phyloP scores from a whole-genome alignment of 2,797 vertebrate species.

The Potorous gilbertii region DNA sequence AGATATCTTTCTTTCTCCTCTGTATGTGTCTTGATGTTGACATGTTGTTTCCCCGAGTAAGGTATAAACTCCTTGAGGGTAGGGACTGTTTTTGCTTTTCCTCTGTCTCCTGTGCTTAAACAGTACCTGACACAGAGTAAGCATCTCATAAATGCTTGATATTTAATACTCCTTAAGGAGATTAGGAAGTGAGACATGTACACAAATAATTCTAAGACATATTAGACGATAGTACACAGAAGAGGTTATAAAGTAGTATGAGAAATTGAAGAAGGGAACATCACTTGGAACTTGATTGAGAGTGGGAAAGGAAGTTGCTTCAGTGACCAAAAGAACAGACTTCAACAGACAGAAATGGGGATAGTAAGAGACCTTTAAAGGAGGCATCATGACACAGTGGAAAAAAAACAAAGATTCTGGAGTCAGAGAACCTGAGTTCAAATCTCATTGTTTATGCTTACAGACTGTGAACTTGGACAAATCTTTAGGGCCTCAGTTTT shows the following conservation, averaged over 20 bases:
- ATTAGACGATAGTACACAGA: background rate
- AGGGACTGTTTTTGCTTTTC: no score
- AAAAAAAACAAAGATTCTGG: background rate
- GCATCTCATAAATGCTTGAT: background rate
- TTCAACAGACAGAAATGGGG: no score
- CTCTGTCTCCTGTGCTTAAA: background rate
- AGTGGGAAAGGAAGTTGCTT: background rate
- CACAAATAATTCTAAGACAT: no score
- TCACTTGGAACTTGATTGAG: background rate
- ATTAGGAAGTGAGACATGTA: background rate
- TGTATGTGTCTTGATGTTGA: background rate
- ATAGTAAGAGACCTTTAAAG: background rate
- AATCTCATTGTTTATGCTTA: no score
- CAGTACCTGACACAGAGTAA: background rate
- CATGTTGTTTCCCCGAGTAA: background rate
- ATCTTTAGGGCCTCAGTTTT: background rate
- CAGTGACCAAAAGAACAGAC: background rate
- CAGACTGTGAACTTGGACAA: background rate
- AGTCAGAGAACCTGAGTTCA: background rate
- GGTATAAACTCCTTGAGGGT: background rate
- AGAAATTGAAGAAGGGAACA: background rate
- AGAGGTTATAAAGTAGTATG: background rate
- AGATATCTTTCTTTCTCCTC: background rate
- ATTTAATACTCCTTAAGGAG: background rate
- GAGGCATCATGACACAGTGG: background rate